Evolutionary conservation across 2,888 invertebrate species (phyloP).

Genomic region (Glyphotaelius pellucidus): DNA sequence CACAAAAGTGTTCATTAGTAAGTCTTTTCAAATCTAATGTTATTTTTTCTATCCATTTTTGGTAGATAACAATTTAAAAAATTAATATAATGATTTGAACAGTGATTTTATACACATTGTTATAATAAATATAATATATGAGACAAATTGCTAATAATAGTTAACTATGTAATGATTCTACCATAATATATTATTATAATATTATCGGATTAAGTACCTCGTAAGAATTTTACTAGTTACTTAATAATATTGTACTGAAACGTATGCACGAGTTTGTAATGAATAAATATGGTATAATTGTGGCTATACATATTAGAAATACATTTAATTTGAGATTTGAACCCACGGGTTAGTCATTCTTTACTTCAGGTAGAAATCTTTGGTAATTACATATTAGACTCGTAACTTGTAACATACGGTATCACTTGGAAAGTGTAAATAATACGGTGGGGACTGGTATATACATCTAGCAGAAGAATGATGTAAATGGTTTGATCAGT

Average conservation of each 20-base stretch:
- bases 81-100: slow-evolving; percentile 22
- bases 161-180: slow-evolving; percentile 16
- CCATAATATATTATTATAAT: background rate
- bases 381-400: background rate
- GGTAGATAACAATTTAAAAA: background rate
- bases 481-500: slow-evolving; percentile 19
- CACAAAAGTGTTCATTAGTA: slow-evolving; percentile 3
- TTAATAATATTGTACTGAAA: background rate
- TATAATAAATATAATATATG: background rate
- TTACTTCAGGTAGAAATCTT: slow-evolving; percentile 31
- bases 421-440: slow-evolving; percentile 34
- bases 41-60: slow-evolving; percentile 13
- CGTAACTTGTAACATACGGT: background rate
- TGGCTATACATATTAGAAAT: background rate
- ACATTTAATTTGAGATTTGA: background rate
- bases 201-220: slow-evolving; percentile 22
- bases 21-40: slow-evolving; percentile 12
- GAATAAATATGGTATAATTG: background rate
- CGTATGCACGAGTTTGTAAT: background rate
- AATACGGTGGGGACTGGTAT: slow-evolving; percentile 23
- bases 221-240: slow-evolving; percentile 28
- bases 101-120: slow-evolving; percentile 6
- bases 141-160: slow-evolving; percentile 19
- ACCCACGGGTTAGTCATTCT: background rate
- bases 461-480: slow-evolving; percentile 41